Base-by-base conservation (phyloP, 2,113 vertebrate species). In the Uropsilus gracilis region DNA sequence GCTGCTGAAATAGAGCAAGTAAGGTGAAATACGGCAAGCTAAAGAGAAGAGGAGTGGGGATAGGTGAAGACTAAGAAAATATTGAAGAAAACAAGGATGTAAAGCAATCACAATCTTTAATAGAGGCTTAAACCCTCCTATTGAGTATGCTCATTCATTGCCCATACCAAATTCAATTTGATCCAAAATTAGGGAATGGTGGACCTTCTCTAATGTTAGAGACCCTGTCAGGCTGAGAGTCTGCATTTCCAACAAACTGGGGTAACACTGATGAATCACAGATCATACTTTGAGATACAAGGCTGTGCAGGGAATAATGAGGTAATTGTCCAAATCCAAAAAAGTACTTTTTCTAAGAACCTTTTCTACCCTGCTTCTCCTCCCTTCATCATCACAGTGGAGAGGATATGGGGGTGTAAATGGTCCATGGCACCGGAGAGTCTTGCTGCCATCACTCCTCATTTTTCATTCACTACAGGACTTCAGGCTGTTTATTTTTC, bases 201-300 rank as follows among this genome's bases (percentile, higher is more conserved):
- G 11, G 13, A 8, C 39, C 57, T 14, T 44, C 10, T 84, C 44
- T 42, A 50, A 6, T 6, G 10, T 24, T 68, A 17, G 34, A n/a
- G 66, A 3, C 66, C 46, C 77, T 73, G 72, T 69, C 48, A 75
- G 34, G 50, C 68, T 8, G 46, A 44, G 34, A 34, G 13, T 30
- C 61, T 48, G 24, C 22, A 3, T 59, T 59, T 59, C 32, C 48
- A 55, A 59, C 16, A 75, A 20, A 42, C 39, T 71, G 6, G 0
- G 4, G 11, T 53, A 37, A 61, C 4, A 9, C 2, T 0, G 13
- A 73, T 2, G 18, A 34, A 34, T 30, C 24, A 6, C 3, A n/a
- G 32, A 17, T 28, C 7, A 50, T 1, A 44, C 5, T 61, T 0
- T 13, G 57, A 55, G 61, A 46, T 71, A 30, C 10, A 20, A 73